These are phyloP conservation scores for Octopus sinensis DNA, from an alignment of 1,140 invertebrate species.

Conservation along the genomic window DNA sequence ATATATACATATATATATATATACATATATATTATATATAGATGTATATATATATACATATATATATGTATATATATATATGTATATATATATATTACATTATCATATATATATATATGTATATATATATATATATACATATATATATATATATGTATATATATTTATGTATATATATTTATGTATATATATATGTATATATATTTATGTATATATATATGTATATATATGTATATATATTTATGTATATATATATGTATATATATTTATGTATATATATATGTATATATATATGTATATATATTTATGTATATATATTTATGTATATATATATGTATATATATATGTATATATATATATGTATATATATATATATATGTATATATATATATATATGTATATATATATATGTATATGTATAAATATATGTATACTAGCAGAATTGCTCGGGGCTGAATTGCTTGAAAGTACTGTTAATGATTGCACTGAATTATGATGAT, in stretches of 20 bases:
- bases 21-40: too few relatives aligned
- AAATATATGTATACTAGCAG: too few relatives aligned
- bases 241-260: not conserved
- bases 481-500: too few relatives aligned
- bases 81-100: too few relatives aligned
- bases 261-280: not conserved
- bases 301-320: not conserved
- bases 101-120: too few relatives aligned
- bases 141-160: constrained; percentile 2
- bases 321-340: not conserved
- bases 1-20: too few relatives aligned
- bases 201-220: not conserved
- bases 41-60: too few relatives aligned
- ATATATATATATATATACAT: too few relatives aligned
- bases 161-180: not conserved
- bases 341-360: not conserved
- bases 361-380: not conserved
- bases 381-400: constrained; percentile 9
- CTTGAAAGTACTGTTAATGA: too few relatives aligned
- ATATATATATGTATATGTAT: not conserved
- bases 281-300: not conserved
- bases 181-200: not conserved
- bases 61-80: too few relatives aligned
- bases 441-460: too few relatives aligned
- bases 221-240: not conserved